These are phyloP conservation scores for Salvelinus namaycush DNA, from an alignment of 2,113 vertebrate species.

Conservation along the genomic window DNA sequence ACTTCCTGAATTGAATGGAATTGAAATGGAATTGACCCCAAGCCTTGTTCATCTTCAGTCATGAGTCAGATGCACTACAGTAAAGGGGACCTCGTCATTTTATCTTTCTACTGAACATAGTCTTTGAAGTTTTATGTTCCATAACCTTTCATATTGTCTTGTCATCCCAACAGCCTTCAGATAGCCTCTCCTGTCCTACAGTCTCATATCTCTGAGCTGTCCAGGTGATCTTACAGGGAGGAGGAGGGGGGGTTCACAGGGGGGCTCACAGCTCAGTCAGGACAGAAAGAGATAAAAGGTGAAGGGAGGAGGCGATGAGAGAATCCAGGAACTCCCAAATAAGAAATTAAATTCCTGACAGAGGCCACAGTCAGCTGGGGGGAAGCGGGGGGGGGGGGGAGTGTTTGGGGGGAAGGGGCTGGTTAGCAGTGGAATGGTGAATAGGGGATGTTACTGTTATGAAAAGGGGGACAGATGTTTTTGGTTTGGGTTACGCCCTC, in stretches of 20 bases:
- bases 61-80: too few relatives aligned
- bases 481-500: constrained; percentile 78
- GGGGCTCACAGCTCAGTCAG: constrained; percentile 41
- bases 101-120: not conserved
- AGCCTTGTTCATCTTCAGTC: too few relatives aligned
- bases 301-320: constrained; percentile 28
- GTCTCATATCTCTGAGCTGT: too few relatives aligned
- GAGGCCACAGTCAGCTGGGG: constrained; percentile 70
- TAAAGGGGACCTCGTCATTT: too few relatives aligned
- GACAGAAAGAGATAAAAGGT: constrained; percentile 52
- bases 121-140: not conserved
- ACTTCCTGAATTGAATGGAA: too few relatives aligned
- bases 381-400: constrained; percentile 36
- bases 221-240: constrained; percentile 4
- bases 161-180: constrained; percentile 14
- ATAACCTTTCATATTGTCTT: constrained; percentile 5
- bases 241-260: not conserved
- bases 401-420: not conserved
- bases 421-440: constrained; percentile 45
- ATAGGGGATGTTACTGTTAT: constrained; percentile 56
- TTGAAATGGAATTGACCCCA: too few relatives aligned
- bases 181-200: not conserved
- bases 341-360: constrained; percentile 70
- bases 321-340: constrained; percentile 58
- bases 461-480: constrained; percentile 87